Evolutionary conservation across 2,888 invertebrate genomes (phyloP), one percentile per base, ranked within the genome.

Genomic region (Aporophyla nigra): DNA sequence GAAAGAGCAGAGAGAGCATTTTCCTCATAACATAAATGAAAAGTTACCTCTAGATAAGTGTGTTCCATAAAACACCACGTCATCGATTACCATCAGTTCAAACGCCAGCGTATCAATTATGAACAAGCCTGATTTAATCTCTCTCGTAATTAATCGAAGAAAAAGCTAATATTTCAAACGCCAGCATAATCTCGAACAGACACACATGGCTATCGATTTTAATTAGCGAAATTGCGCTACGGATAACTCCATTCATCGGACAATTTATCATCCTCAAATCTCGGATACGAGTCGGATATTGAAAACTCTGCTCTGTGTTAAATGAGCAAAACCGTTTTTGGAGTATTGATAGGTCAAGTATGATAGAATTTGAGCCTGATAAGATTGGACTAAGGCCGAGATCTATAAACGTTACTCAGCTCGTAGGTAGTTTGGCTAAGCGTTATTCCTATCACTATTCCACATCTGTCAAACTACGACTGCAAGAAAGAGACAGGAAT

Each of bases 241-340:
- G 53, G 65, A 49, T 81, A 58, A 58, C 81, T 73, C 40, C 46
- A 73, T 68, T 63, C 54, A 54, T 19, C 53, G 54, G 43, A 68
- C 74, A 63, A 82, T 82, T 73, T 63, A 77, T 82, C 73, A 71
- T 71, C 76, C 67, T 68, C 73, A 74, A 67, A 75, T 56, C n/a
- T 56, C 14, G 69, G 66, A 54, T 65, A 68, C 58, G 67, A 43
- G 40, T 73, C 51, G 70, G 59, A 46, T 74, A 77, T 71, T 71
- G 73, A 33, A 61, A 71, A 71, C 72, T 62, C 46, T 27, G 70
- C 59, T 63, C 14, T 49, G 24, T 66, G 59, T 66, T 14, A 81
- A 76, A 61, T 62, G 66, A 49, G 27, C 61, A 70, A 43, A 76
- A 40, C 33, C 43, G 61, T 61, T 76, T 66, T 61, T 56, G 53